phyloP scores from a whole-genome alignment of 1,140 invertebrate species.

The Halesus radiatus region DNA sequence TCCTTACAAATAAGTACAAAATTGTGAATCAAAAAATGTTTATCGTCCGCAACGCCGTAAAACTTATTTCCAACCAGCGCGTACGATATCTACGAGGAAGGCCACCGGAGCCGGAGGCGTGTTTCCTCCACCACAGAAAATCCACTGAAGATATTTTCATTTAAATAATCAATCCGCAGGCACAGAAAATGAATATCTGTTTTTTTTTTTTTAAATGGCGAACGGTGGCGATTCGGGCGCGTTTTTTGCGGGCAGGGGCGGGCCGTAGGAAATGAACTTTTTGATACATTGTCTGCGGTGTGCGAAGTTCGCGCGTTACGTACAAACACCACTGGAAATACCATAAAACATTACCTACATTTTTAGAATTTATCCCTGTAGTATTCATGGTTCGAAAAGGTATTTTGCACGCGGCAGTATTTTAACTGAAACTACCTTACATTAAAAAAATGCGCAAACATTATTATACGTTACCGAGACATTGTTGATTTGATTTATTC shows the following conservation, averaged over 20 bases:
- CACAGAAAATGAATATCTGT: constrained; percentile 17
- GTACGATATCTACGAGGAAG: too few relatives aligned
- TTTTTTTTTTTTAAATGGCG: neutral
- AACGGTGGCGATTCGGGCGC: neutral
- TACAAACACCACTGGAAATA: neutral
- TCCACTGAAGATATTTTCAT: neutral
- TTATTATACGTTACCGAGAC: neutral
- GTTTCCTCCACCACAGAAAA: neutral
- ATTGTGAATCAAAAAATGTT: too few relatives aligned
- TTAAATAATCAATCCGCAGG: constrained; percentile 18
- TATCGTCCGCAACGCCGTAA: too few relatives aligned
- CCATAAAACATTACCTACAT: neutral
- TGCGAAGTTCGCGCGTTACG: neutral
- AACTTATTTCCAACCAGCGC: too few relatives aligned
- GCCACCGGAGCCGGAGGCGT: too few relatives aligned
- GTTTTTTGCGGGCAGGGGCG: constrained; percentile 8
- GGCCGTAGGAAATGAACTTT: constrained; percentile 26
- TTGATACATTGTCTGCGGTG: constrained; percentile 36
- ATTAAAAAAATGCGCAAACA: neutral
- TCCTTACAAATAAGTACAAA: too few relatives aligned
- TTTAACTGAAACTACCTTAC: neutral
- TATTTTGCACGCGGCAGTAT: neutral
- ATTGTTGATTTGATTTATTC: neutral
- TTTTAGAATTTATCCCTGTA: neutral
- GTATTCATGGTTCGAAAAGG: neutral